Evolutionary conservation across 2,113 vertebrate species (phyloP), one percentile per base, ranked within the genome.

Genomic region (Cepphus grylle): DNA sequence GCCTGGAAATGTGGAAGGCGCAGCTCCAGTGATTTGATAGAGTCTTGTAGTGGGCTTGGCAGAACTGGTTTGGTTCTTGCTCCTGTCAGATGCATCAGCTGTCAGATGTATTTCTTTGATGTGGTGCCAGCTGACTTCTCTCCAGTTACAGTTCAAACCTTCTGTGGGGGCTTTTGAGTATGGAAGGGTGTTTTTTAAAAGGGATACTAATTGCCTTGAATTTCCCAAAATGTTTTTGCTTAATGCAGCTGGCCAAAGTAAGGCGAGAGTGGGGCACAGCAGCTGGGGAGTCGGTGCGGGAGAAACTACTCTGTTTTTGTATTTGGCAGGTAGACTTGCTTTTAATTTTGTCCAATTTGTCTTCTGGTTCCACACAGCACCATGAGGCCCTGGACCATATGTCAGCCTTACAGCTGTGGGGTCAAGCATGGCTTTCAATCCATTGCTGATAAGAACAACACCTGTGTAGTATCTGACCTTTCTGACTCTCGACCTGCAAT

Each of bases 41-140:
- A 43, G 27, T 45, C 56, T 42, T 74, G 23, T 17, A 50, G 29
- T 12, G 38, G 16, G 14, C 11, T 88, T 85, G 42, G 52, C 50
- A 61, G 59, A 66, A 47, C 53, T 45, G 47, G 58, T 40, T 59
- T 58, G 15, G 6, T 93, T 93, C 0, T 0, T 93, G 71, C 38
- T 67, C n/a, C 77, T 63, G 7, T 69, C n/a, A n/a, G n/a, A 32
- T n/a, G 19, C 23, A 43, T 90, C 40, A 74, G 43, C 67, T 85
- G 43, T 59, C 43, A 52, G 50, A 59, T 62, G 23, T 79, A 38
- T 52, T 85, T 61, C 43, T 82, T 80, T 76, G 53, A 70, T 84
- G 25, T 73, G 42, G 49, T 70, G 73, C 58, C 90, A 95, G 86
- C 62, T 92, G 95, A 74, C 66, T 89, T 88, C 53, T 70, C 76